Conservation (phyloP, 2,113 vertebrate genomes). For the Myodes glareolus region DNA sequence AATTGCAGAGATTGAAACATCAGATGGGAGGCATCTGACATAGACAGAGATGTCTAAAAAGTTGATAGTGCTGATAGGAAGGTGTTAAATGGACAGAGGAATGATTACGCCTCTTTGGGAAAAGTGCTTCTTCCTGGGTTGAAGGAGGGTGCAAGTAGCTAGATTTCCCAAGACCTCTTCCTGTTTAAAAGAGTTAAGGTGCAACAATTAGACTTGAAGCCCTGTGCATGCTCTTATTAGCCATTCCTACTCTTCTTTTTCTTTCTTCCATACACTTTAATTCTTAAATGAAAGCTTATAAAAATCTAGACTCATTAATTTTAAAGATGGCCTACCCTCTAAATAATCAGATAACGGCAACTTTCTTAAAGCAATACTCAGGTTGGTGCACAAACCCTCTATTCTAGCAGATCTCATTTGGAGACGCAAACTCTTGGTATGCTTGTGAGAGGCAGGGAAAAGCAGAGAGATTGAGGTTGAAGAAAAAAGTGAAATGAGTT, state of each 20-base stretch:
- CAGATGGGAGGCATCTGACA: background rate
- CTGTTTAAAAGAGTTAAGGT: background rate
- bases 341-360: background rate
- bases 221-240: fast-evolving
- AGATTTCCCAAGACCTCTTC: background rate
- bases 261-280: background rate
- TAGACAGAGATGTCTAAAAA: background rate
- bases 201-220: fast-evolving
- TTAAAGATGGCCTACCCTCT: background rate
- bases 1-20: background rate
- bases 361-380: background rate
- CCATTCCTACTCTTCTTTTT: background rate
- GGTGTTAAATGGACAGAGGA: background rate
- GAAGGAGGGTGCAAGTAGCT: background rate
- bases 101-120: background rate
- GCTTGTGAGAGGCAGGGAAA: background rate
- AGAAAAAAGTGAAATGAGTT: background rate
- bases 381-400: background rate
- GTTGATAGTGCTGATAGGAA: background rate
- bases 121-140: background rate
- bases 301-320: conserved; percentile 6
- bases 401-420: background rate
- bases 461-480: background rate
- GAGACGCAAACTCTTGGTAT: background rate
- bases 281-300: background rate